phyloP scores from a whole-genome alignment of 2,888 invertebrate species.

The Lobophora halterata region DNA sequence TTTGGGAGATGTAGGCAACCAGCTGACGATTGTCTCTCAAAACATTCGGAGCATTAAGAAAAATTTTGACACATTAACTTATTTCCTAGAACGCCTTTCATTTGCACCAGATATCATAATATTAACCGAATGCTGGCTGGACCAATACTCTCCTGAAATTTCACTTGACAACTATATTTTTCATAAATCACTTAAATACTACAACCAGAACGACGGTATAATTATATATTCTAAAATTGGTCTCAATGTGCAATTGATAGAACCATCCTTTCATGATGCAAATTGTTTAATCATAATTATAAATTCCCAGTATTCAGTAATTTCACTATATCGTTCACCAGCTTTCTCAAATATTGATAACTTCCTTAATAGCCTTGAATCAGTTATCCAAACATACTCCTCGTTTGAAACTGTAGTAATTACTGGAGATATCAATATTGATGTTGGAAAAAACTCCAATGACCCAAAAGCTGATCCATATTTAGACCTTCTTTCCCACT shows the following conservation, averaged over 20 bases:
- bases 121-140: conserved; percentile 11
- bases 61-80: conserved; percentile 2
- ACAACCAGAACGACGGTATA: conserved; percentile 12
- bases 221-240: not conserved
- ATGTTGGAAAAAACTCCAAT: not conserved
- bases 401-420: conserved; percentile 1
- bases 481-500: conserved; percentile 1
- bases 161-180: not conserved
- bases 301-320: not conserved
- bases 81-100: not conserved
- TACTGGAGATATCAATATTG: conserved; percentile 5
- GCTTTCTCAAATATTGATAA: not conserved
- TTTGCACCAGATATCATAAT: conserved; percentile 2
- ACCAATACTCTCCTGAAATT: not conserved
- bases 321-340: conserved; percentile 1
- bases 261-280: conserved; percentile 7
- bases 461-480: conserved; percentile 2
- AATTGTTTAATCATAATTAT: not conserved
- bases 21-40: conserved; percentile 1
- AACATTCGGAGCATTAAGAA: conserved; percentile 9
- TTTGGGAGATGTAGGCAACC: not conserved
- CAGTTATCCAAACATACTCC: not conserved
- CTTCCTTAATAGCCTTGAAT: conserved; percentile 3
- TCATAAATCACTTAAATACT: not conserved
- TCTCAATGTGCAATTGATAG: not conserved